These are phyloP conservation scores for Pogonognathellus flavescens DNA, from an alignment of 1,140 invertebrate genomes.

Conservation along the genomic window DNA sequence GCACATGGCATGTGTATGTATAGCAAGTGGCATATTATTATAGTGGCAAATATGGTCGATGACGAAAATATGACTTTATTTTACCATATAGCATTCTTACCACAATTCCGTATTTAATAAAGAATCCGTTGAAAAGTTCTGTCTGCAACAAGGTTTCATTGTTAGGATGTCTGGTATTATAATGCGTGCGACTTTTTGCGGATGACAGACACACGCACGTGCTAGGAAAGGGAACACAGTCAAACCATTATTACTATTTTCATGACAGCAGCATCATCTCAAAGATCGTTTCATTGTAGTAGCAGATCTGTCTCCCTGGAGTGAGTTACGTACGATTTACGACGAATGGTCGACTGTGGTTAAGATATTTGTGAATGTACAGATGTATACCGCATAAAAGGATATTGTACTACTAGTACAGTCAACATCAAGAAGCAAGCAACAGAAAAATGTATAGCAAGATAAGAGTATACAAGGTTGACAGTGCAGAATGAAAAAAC, in stretches of 20 bases:
- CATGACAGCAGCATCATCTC: conserved; percentile 3
- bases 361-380: conserved; percentile 32
- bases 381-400: background rate
- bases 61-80: too few species aligned
- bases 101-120: conserved; percentile 16
- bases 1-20: too few species aligned
- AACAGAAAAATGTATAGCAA: background rate
- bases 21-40: too few species aligned
- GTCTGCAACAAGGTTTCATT: conserved; percentile 3
- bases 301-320: too few species aligned
- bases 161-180: background rate
- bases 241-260: conserved; percentile 10
- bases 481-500: conserved; percentile 33
- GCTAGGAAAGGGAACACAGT: background rate
- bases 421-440: background rate
- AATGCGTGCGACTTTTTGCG: background rate
- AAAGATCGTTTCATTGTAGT: background rate
- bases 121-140: background rate
- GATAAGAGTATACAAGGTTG: background rate
- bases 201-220: background rate
- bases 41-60: too few species aligned
- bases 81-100: background rate
- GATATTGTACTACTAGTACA: conserved; percentile 14
- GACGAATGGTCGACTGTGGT: background rate
- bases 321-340: too few species aligned